These are phyloP conservation scores for Hippocampus mohnikei DNA, from an alignment of 2,113 vertebrate genomes.

Conservation along the genomic window DNA sequence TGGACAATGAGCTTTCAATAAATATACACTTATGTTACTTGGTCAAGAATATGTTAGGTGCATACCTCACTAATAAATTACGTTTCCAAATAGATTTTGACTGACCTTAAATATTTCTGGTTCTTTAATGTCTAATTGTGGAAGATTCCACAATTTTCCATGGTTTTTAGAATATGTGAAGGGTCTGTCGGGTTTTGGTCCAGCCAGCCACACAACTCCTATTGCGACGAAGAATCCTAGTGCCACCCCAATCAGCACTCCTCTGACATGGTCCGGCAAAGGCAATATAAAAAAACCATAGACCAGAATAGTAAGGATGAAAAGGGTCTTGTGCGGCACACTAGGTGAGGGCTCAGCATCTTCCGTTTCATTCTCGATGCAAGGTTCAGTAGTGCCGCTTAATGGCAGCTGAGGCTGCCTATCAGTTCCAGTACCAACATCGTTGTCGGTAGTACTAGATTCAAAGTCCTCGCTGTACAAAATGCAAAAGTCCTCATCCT, in stretches of 20 bases:
- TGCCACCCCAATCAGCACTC: slow-evolving; percentile 82
- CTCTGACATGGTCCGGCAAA: slow-evolving; percentile 82
- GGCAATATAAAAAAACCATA: slow-evolving; percentile 90
- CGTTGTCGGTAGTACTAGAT: slow-evolving; percentile 71
- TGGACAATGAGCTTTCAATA: not conserved
- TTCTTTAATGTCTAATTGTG: slow-evolving; percentile 83
- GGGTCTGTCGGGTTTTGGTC: slow-evolving; percentile 69
- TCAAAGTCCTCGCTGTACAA: slow-evolving; percentile 88
- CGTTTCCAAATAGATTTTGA: not conserved
- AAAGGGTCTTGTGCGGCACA: slow-evolving; percentile 81
- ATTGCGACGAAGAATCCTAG: slow-evolving; percentile 92
- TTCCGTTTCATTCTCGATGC: slow-evolving; percentile 69
- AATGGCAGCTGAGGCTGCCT: slow-evolving; percentile 45
- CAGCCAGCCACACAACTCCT: slow-evolving; percentile 86
- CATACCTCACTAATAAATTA: not conserved
- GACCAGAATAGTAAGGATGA: slow-evolving; percentile 78
- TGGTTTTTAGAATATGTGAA: slow-evolving; percentile 39
- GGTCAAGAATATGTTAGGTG: not conserved
- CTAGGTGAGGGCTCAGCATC: slow-evolving; percentile 53
- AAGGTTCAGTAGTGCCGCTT: slow-evolving; percentile 56
- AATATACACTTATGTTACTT: not conserved
- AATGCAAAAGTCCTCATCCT: slow-evolving; percentile 93
- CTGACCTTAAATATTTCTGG: slow-evolving; percentile 89
- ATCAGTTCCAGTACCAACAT: slow-evolving; percentile 49
- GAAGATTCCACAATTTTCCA: slow-evolving; percentile 56